Conservation (phyloP, 2,888 invertebrate genomes). For the Caenorhabditis becei region DNA sequence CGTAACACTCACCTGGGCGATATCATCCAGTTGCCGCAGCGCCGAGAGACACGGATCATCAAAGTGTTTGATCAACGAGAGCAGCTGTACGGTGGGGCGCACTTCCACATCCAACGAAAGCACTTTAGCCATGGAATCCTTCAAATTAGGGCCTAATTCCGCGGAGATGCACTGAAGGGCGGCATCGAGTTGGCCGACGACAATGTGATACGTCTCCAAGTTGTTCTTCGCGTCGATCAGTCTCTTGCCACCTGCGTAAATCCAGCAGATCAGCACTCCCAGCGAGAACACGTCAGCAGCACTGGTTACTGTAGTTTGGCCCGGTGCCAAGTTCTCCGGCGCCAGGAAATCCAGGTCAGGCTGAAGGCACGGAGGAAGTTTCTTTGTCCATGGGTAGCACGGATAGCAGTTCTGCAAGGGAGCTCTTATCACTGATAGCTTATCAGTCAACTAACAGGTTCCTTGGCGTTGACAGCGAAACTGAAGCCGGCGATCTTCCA, state of each 20-base stretch:
- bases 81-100: slow-evolving; percentile 92
- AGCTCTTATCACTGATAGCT: neutral
- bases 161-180: slow-evolving; percentile 75
- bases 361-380: slow-evolving; percentile 93
- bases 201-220: slow-evolving; percentile 91
- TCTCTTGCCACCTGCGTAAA: slow-evolving; percentile 93
- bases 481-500: slow-evolving; percentile 98
- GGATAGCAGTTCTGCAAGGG: slow-evolving; percentile 87
- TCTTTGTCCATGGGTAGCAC: slow-evolving; percentile 92
- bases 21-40: slow-evolving; percentile 93
- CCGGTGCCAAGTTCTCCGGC: slow-evolving; percentile 90
- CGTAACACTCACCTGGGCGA: slow-evolving; percentile 85
- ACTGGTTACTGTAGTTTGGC: slow-evolving; percentile 85
- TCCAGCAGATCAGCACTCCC: slow-evolving; percentile 93
- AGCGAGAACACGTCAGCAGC: slow-evolving; percentile 97
- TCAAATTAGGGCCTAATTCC: slow-evolving; percentile 87
- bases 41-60: slow-evolving; percentile 94
- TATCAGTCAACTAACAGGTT: slow-evolving; percentile 65
- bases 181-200: slow-evolving; percentile 86
- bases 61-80: slow-evolving; percentile 87
- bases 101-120: slow-evolving; percentile 86
- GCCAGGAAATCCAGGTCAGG: slow-evolving; percentile 95
- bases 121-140: slow-evolving; percentile 74
- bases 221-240: slow-evolving; percentile 94
- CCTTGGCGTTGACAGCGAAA: slow-evolving; percentile 85